Base-by-base conservation (phyloP, 1,140 invertebrate genomes). In the Zaprionus gabonicus region DNA sequence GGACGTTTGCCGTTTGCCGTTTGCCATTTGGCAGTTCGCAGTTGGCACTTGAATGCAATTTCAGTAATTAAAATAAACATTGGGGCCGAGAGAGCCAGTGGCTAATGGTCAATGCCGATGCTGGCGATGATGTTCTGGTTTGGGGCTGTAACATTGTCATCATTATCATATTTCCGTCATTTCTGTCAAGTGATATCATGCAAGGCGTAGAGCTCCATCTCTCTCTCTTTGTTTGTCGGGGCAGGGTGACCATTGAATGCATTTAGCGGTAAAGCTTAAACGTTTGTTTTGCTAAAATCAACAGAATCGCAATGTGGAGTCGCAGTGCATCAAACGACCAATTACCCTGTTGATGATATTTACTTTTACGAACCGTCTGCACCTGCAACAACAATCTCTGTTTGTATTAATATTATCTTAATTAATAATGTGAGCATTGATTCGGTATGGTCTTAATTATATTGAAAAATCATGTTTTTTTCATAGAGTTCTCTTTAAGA, bases 31-130 rank as follows among this genome's bases (percentile, higher is more conserved):
- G 38, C 72, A 76, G 53, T 69, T 69, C 55, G 69, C 85, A 88
- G 82, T 91, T 85, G 79, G 88, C 88, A 91, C 88, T 91, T 81
- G 88, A 91, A 91, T 91, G 88, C 88, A 91, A 91, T 91, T 91
- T 91, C 88, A 91, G 88, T 91, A 91, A 91, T 91, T 91, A 91
- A 91, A 91, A 91, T 91, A 91, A 91, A 91, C 88, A 91, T 81
- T 82, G 68, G 53, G 56, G 44, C 65, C 70, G 36, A 77, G 44
- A 53, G 55, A 58, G 41, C 69, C 56, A 73, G 41, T 75, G 74
- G 66, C 46, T 75, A 78, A 53, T 38, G 67, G 31, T 57, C 36
- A 12, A 12, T 12, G 36, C 13, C 36, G 36, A 38, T 38, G 36
- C 36, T 15, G 36, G 2, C 38, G 65, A 58, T 83, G 55, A 62